These are phyloP conservation scores for Miichthys miiuy DNA, from an alignment of 2,797 vertebrate genomes.

Conservation along the genomic window DNA sequence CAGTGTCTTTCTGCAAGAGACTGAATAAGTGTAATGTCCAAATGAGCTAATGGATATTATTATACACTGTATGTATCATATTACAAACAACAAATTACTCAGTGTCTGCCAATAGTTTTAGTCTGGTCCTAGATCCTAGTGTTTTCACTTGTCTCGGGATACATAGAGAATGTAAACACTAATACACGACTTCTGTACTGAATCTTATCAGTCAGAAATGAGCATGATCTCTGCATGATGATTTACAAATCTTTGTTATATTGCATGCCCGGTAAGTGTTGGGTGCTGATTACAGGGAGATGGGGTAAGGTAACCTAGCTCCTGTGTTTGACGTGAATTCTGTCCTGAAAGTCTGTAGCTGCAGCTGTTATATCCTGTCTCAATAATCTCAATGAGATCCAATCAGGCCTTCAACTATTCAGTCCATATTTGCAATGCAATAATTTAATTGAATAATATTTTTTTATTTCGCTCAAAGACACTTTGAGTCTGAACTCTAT, in stretches of 20 bases:
- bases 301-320: conserved; percentile 69
- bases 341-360: conserved; percentile 57
- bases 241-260: conserved; percentile 60
- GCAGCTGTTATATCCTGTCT: conserved; percentile 51
- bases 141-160: background rate
- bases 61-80: background rate
- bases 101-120: conserved; percentile 15
- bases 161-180: conserved; percentile 34
- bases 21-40: background rate
- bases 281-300: conserved; percentile 55
- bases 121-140: conserved; percentile 3
- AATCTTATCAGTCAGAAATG: conserved; percentile 21
- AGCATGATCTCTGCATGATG: conserved; percentile 75
- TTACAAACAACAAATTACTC: background rate
- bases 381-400: conserved; percentile 43
- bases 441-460: too few species aligned
- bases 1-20: background rate
- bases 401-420: conserved; percentile 64
- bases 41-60: too few species aligned
- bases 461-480: background rate
- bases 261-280: conserved; percentile 81
- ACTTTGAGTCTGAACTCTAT: too few species aligned
- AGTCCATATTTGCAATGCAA: conserved; percentile 34
- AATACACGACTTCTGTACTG: conserved; percentile 27
- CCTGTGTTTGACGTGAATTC: conserved; percentile 64